Evolutionary conservation across 2,888 invertebrate genomes (phyloP), one percentile per base, ranked within the genome.

Genomic region (Creontiades dilutus): DNA sequence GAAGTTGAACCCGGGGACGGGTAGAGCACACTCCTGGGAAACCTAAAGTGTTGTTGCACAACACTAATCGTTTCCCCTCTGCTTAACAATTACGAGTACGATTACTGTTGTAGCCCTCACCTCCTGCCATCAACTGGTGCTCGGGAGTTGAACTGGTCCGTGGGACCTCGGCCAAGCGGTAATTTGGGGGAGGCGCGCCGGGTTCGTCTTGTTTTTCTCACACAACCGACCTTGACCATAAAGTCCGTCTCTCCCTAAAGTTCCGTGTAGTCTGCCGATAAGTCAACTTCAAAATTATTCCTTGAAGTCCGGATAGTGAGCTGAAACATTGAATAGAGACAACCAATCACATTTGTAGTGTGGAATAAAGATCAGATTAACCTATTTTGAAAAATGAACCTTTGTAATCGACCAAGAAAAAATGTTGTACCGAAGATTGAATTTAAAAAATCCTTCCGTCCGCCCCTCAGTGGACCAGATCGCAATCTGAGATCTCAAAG

Each of bases 21-120:
- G 84, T 84, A 55, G 84, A 57, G 84, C 84, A 84, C 82, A 82
- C 82, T 82, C 82, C 84, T 84, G 84, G 84, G 84, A 84, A 84
- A 57, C 84, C 23, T 37, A 57, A 84, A 84, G 84, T 84, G 84
- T 27, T 48, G 84, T 84, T 84, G 84, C 84, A 55, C 55, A 84
- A 84, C 84, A 27, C 84, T 84, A 84, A 84, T 84, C 84, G 84
- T 84, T 84, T 55, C 84, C 55, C 23, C 84, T 84, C 84, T 19
- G 84, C 84, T 48, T 55, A 84, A 84, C 55, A 55, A 84, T 84
- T 84, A 84, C 84, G 84, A 12, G 23, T 84, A 27, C 13, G 16
- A 84, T 84, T 55, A 81, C 80, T 28, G 76, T 46, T 37, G 23
- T 27, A 16, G 9, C 46, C 48, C 81, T 14, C 46, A n/a, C 57